Evolutionary conservation across 2,888 invertebrate species (phyloP).

Genomic region (Stenodema calcarata): DNA sequence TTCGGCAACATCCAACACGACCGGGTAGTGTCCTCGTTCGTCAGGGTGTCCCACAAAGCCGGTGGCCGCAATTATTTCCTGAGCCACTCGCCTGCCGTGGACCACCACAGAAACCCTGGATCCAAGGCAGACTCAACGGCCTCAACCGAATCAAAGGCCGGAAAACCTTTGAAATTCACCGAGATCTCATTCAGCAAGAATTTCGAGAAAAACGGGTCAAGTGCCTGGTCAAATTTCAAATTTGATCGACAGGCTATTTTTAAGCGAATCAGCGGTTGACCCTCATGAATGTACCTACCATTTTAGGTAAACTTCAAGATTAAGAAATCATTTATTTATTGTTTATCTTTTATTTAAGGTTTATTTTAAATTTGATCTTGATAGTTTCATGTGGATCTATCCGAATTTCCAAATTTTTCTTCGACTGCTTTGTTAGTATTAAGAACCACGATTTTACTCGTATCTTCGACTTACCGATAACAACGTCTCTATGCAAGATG

Average conservation of each 20-base stretch:
- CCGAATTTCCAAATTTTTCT: too few relatives aligned
- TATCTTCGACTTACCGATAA: too few relatives aligned
- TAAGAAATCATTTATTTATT: neutral
- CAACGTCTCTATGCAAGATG: too few relatives aligned
- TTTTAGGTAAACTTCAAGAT: neutral
- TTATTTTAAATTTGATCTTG: neutral
- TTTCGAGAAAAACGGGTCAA: slow-evolving; percentile 7
- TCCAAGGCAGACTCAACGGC: neutral
- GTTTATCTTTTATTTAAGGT: neutral
- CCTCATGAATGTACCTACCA: neutral
- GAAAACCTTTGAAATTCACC: slow-evolving; percentile 21
- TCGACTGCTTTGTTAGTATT: too few relatives aligned
- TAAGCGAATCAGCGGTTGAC: slow-evolving; percentile 57
- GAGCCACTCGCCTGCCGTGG: neutral
- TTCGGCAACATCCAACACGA: slow-evolving; percentile 28
- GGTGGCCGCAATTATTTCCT: slow-evolving; percentile 18
- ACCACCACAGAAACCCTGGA: neutral
- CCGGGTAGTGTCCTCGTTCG: slow-evolving; percentile 6
- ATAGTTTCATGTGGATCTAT: too few relatives aligned
- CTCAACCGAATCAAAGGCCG: neutral
- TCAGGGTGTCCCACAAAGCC: slow-evolving; percentile 19
- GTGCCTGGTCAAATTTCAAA: slow-evolving; percentile 71
- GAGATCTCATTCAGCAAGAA: slow-evolving; percentile 25
- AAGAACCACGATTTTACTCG: too few relatives aligned
- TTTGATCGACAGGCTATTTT: slow-evolving; percentile 69